Conservation (phyloP, 2,797 vertebrate genomes). For the Gadopsis bispinosus region DNA sequence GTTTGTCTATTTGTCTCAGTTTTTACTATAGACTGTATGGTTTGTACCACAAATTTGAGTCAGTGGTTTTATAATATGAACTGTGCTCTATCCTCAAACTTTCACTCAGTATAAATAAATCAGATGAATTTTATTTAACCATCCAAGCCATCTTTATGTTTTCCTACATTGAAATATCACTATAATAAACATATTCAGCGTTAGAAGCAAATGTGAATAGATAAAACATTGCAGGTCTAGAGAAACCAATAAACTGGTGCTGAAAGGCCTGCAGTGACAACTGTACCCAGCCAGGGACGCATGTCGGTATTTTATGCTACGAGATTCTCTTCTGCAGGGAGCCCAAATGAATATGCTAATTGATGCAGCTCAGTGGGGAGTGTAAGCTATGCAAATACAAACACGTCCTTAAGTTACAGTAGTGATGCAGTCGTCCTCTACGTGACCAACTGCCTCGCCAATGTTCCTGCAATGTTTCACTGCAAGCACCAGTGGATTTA, state of each 20-base stretch:
- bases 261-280: constrained; percentile 61
- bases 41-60: constrained; percentile 7
- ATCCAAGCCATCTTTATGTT: constrained; percentile 34
- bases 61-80: constrained; percentile 9
- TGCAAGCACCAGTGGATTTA: constrained; percentile 47
- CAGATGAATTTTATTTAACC: constrained; percentile 49
- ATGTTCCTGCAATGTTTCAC: constrained; percentile 52
- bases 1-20: neutral
- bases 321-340: constrained; percentile 63
- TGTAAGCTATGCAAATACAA: constrained; percentile 66
- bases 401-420: constrained; percentile 59
- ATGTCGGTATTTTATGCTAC: constrained; percentile 51
- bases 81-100: constrained; percentile 10
- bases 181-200: constrained; percentile 58
- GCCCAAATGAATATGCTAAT: constrained; percentile 72
- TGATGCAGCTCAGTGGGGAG: constrained; percentile 46
- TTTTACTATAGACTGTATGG: neutral
- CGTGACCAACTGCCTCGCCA: constrained; percentile 39
- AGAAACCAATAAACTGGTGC: constrained; percentile 64
- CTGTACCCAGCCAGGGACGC: constrained; percentile 44
- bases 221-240: constrained; percentile 50
- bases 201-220: constrained; percentile 51
- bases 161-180: constrained; percentile 55
- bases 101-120: constrained; percentile 49
- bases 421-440: constrained; percentile 32